Evolutionary conservation across 1,140 invertebrate species (phyloP).

Genomic region (Maniola jurtina): DNA sequence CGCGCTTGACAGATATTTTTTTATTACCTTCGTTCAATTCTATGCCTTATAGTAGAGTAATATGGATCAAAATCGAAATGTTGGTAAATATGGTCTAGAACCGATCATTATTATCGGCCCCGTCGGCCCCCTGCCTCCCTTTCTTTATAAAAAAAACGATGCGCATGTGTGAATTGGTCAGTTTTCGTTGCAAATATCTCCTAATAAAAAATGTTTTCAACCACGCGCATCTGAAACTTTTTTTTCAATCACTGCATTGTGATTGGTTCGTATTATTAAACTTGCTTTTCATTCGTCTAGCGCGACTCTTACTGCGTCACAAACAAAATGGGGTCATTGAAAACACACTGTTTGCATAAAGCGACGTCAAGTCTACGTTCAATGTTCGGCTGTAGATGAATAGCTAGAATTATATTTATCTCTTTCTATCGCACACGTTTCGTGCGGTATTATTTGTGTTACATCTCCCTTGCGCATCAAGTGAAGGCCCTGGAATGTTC

Average conservation of each 20-base stretch:
- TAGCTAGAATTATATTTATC: conserved; percentile 66
- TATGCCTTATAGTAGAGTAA: background rate
- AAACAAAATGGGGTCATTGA: conserved; percentile 27
- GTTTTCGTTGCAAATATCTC: conserved; percentile 10
- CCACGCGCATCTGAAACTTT: background rate
- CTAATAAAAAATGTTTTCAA: background rate
- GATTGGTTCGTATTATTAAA: conserved; percentile 15
- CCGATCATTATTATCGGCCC: background rate
- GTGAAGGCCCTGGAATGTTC: conserved; percentile 78
- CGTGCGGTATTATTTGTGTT: conserved; percentile 28
- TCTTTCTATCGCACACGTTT: conserved; percentile 46
- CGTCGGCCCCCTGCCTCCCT: background rate
- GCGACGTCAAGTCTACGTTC: conserved; percentile 51
- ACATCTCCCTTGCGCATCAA: conserved; percentile 49
- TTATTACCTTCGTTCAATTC: background rate
- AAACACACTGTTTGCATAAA: conserved; percentile 43
- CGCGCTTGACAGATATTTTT: too few relatives aligned
- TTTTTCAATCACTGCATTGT: background rate
- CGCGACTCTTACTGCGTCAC: background rate
- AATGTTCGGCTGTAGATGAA: conserved; percentile 49
- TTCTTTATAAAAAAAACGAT: background rate
- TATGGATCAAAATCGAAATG: background rate
- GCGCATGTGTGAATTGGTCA: background rate
- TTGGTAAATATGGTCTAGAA: background rate
- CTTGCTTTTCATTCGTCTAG: conserved; percentile 21